phyloP scores from a whole-genome alignment of 2,888 invertebrate species.

The Cephus sareptanus region DNA sequence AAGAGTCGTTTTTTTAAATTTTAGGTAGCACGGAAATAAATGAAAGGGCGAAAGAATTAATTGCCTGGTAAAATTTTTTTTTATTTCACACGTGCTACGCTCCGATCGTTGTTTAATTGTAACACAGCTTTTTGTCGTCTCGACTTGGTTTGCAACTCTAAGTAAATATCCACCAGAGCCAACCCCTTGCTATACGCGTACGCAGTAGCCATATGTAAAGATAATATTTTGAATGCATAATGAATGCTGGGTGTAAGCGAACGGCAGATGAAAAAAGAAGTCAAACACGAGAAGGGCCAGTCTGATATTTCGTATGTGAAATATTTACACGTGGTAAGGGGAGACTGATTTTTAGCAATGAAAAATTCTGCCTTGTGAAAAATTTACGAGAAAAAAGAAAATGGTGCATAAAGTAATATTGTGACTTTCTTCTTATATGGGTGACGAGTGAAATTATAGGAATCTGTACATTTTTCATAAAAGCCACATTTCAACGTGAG shows the following conservation, averaged over 20 bases:
- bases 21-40: neutral
- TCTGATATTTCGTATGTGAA: neutral
- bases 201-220: conserved; percentile 34
- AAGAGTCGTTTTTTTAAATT: neutral
- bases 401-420: too few relatives aligned
- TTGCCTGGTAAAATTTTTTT: neutral
- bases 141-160: conserved; percentile 35
- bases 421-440: neutral
- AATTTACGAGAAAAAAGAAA: too few relatives aligned
- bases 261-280: neutral
- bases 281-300: neutral
- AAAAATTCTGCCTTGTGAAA: neutral
- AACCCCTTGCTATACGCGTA: conserved; percentile 22
- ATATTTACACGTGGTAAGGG: neutral
- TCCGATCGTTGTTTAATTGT: neutral
- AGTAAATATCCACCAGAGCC: conserved; percentile 36
- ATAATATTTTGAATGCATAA: conserved; percentile 59
- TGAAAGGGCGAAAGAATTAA: neutral
- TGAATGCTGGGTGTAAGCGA: conserved; percentile 27
- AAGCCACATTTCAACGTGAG: neutral
- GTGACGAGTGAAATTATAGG: neutral
- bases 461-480: neutral
- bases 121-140: neutral
- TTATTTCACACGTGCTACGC: neutral
- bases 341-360: neutral